These are phyloP conservation scores for Neoascia interrupta DNA, from an alignment of 2,888 invertebrate species.

Conservation along the genomic window DNA sequence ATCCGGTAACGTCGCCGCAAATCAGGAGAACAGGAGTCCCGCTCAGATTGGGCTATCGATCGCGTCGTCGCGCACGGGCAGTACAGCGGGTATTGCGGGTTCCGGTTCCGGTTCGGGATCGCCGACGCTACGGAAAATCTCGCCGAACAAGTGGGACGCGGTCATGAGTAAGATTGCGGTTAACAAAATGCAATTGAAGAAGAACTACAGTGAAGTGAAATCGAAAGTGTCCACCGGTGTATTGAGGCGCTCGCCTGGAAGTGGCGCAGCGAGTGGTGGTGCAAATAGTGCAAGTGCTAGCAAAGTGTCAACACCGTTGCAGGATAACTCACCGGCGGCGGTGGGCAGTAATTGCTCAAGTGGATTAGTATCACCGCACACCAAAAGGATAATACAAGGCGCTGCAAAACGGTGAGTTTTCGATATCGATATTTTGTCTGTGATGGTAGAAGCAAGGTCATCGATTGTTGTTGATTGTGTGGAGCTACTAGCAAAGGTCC, in stretches of 20 bases:
- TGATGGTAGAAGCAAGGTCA: neutral
- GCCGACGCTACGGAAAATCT: slow-evolving; percentile 73
- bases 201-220: slow-evolving; percentile 91
- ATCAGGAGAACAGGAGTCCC: slow-evolving; percentile 82
- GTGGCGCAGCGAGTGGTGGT: slow-evolving; percentile 40
- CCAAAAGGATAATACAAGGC: slow-evolving; percentile 71
- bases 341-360: slow-evolving; percentile 66
- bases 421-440: neutral
- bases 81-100: slow-evolving; percentile 58
- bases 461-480: too few species aligned
- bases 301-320: slow-evolving; percentile 69
- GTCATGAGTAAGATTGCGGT: slow-evolving; percentile 91
- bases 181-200: slow-evolving; percentile 82
- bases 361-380: slow-evolving; percentile 72
- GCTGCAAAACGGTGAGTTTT: slow-evolving; percentile 76
- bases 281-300: slow-evolving; percentile 64
- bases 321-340: slow-evolving; percentile 59
- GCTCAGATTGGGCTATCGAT: slow-evolving; percentile 43
- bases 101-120: slow-evolving; percentile 52
- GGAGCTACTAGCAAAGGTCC: too few species aligned
- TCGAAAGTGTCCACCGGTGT: slow-evolving; percentile 87
- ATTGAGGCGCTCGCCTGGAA: slow-evolving; percentile 73
- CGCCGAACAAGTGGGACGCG: slow-evolving; percentile 86
- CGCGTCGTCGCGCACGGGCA: slow-evolving; percentile 67
- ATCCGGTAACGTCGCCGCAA: slow-evolving; percentile 71